These are phyloP conservation scores for Gadus macrocephalus DNA, from an alignment of 2,113 vertebrate genomes.

Conservation along the genomic window DNA sequence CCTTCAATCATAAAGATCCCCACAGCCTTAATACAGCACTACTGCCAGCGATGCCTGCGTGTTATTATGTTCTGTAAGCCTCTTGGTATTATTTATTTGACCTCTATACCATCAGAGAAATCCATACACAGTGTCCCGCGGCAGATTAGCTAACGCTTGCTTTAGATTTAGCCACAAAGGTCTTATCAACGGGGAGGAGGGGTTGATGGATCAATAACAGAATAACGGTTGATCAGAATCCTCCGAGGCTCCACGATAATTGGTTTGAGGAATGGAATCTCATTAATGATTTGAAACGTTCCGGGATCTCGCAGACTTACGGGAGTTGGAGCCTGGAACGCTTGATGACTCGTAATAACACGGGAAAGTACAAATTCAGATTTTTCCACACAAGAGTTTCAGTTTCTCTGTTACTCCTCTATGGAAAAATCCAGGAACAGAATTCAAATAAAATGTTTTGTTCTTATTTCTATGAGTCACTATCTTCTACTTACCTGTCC, in stretches of 20 bases:
- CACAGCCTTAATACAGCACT: constrained; percentile 2
- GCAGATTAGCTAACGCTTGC: constrained; percentile 57
- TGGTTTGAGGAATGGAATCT: constrained; percentile 58
- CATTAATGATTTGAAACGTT: constrained; percentile 65
- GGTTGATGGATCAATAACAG: constrained; percentile 65
- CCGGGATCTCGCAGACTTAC: constrained; percentile 59
- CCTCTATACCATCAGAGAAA: constrained; percentile 42
- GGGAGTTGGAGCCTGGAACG: not conserved
- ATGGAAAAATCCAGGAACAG: no score
- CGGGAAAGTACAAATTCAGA: no score
- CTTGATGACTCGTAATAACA: no score
- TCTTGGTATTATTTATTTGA: constrained; percentile 55
- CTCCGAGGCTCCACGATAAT: constrained; percentile 69
- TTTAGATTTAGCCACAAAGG: constrained; percentile 58
- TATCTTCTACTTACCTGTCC: no score
- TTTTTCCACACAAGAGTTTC: no score
- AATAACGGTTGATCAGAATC: constrained; percentile 74
- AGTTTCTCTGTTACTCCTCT: no score
- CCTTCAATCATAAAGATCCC: constrained; percentile 7
- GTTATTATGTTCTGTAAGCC: constrained; percentile 54
- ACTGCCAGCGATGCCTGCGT: constrained; percentile 18
- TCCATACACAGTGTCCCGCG: constrained; percentile 52
- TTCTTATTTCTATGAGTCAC: no score
- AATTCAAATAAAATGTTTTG: no score
- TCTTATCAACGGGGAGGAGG: constrained; percentile 66